Evolutionary conservation across 1,140 invertebrate species (phyloP).

Genomic region (Episyrphus balteatus): DNA sequence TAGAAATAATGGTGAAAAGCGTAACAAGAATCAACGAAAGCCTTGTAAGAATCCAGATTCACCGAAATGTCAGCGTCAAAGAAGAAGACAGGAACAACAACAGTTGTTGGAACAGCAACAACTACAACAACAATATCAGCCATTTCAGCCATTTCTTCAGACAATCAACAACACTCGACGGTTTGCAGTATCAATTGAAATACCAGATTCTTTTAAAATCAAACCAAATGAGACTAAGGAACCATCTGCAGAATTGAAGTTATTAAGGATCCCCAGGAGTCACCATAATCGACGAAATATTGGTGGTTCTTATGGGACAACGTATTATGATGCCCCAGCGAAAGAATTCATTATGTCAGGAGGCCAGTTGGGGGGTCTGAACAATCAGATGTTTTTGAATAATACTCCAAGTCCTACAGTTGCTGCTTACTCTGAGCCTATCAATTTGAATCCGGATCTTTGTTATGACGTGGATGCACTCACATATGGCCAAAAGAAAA

Average conservation of each 20-base stretch:
- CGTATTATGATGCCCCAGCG: background rate
- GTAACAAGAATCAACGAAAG: background rate
- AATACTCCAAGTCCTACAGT: conserved; percentile 10
- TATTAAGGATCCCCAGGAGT: conserved; percentile 19
- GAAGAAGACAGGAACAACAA: conserved; percentile 25
- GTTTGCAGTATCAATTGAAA: conserved; percentile 29
- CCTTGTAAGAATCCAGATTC: conserved; percentile 21
- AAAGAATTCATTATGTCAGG: background rate
- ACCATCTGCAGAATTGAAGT: conserved; percentile 7
- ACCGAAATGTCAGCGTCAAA: conserved; percentile 23
- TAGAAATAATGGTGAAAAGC: background rate
- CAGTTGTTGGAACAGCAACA: conserved; percentile 26
- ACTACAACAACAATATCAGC: conserved; percentile 17
- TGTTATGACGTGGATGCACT: conserved; percentile 55
- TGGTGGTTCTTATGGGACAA: conserved; percentile 7
- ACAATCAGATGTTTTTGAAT: background rate
- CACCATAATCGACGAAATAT: conserved; percentile 15
- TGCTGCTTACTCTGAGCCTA: conserved; percentile 17
- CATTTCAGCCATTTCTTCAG: conserved; percentile 24
- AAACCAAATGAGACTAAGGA: conserved; percentile 4
- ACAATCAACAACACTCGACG: conserved; percentile 29
- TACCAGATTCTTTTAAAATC: conserved; percentile 27
- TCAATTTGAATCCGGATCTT: conserved; percentile 31
- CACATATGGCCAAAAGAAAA: conserved; percentile 56
- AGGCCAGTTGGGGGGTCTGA: background rate